Percentiles rank a stretch among this genome's conserved stretches.
These are phyloP conservation scores for Teleogryllus oceanicus DNA, from an alignment of 2,888 invertebrate species.

Conservation along the genomic window DNA sequence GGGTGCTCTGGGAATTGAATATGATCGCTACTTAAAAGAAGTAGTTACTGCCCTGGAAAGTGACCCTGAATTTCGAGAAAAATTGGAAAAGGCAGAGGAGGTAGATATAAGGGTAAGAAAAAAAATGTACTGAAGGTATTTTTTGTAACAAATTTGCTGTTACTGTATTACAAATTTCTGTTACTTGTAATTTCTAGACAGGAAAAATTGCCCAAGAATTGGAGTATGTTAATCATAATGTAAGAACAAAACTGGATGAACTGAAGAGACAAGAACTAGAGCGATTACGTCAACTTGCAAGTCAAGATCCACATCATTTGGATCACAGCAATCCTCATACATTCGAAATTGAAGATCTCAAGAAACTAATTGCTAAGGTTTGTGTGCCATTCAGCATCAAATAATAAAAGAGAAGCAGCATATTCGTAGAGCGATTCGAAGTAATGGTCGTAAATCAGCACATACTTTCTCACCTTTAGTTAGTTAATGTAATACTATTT, in stretches of 20 bases:
- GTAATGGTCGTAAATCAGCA: too few species aligned
- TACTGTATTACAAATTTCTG: too few species aligned
- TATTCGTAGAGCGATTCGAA: too few species aligned
- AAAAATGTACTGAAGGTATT: neutral
- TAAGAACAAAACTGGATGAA: constrained; percentile 85
- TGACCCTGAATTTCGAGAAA: constrained; percentile 77
- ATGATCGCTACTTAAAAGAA: constrained; percentile 84
- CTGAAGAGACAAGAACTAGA: constrained; percentile 85
- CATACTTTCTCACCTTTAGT: too few species aligned
- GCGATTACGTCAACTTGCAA: constrained; percentile 70
- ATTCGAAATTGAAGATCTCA: constrained; percentile 91
- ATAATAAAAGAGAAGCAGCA: too few species aligned
- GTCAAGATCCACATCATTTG: constrained; percentile 67
- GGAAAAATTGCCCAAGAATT: constrained; percentile 89
- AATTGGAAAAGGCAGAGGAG: constrained; percentile 75
- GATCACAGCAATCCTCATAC: constrained; percentile 87
- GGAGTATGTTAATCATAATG: constrained; percentile 82
- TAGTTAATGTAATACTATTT: too few species aligned
- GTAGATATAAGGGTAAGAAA: constrained; percentile 73
- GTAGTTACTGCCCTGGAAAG: constrained; percentile 86
- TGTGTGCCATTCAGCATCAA: constrained; percentile 18
- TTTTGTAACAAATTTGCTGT: neutral
- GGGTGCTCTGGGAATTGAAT: constrained; percentile 59
- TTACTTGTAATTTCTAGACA: constrained; percentile 54
- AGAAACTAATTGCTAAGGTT: constrained; percentile 80